Evolutionary conservation across 2,888 invertebrate species (phyloP).

Genomic region (Plutella xylostella): DNA sequence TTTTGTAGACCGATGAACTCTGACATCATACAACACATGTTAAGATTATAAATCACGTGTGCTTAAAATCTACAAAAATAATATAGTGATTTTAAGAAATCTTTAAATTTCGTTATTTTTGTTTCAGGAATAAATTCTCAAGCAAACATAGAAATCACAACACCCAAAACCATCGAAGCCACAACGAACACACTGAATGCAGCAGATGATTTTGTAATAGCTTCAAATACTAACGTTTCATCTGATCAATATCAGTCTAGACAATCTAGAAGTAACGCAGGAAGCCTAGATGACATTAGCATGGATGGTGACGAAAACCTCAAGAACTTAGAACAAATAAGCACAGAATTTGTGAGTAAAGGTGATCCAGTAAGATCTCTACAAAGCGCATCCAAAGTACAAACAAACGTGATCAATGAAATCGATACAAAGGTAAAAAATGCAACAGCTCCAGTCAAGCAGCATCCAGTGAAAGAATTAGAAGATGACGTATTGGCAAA

Average conservation of each 20-base stretch:
- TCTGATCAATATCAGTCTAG: neutral
- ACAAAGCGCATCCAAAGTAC: constrained; percentile 49
- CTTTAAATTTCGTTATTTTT: too few relatives aligned
- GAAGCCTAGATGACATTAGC: constrained; percentile 23
- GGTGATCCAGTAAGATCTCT: constrained; percentile 24
- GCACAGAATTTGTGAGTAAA: constrained; percentile 27
- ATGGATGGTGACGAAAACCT: constrained; percentile 17
- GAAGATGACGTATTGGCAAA: constrained; percentile 23
- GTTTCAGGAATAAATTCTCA: too few relatives aligned
- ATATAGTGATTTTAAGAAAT: too few relatives aligned
- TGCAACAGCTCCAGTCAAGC: constrained; percentile 19
- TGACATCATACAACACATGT: too few relatives aligned
- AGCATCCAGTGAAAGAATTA: constrained; percentile 27
- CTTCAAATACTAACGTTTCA: too few relatives aligned
- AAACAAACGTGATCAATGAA: constrained; percentile 32
- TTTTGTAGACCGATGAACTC: too few relatives aligned
- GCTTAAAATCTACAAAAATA: too few relatives aligned
- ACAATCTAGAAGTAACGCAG: constrained; percentile 4
- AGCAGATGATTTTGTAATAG: too few relatives aligned
- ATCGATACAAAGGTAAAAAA: constrained; percentile 29
- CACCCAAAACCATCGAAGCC: too few relatives aligned
- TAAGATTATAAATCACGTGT: too few relatives aligned
- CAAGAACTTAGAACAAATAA: constrained; percentile 20
- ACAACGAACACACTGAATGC: too few relatives aligned
- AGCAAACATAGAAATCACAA: too few relatives aligned